Evolutionary conservation across 2,888 invertebrate genomes (phyloP).

Genomic region (Epinotia demarniana): DNA sequence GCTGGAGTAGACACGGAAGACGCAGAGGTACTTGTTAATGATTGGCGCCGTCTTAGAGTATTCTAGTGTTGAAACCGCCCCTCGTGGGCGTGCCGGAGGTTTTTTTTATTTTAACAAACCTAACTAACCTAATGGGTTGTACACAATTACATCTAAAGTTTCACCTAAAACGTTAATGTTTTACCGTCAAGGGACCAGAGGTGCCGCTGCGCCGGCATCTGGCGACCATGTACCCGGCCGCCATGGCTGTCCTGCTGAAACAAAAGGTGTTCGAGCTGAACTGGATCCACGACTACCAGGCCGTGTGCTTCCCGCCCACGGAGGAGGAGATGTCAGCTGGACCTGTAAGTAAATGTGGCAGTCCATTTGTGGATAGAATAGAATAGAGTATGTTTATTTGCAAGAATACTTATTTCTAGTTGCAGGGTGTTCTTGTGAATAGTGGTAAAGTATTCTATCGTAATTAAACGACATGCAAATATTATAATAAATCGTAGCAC

Average conservation of each 20-base stretch:
- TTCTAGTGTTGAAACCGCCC: too few species aligned
- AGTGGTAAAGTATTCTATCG: too few species aligned
- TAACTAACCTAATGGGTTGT: too few species aligned
- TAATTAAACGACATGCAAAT: too few species aligned
- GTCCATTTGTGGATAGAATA: too few species aligned
- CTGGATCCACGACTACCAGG: constrained; percentile 78
- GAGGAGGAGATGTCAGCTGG: constrained; percentile 55
- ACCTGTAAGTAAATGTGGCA: constrained; percentile 54
- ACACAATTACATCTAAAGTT: too few species aligned
- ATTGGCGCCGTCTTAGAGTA: neutral
- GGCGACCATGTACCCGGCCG: constrained; percentile 64
- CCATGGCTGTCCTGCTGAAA: constrained; percentile 69
- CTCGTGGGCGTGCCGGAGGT: too few species aligned
- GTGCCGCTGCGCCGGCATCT: constrained; percentile 66
- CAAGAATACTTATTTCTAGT: too few species aligned
- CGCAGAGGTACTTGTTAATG: constrained; percentile 18
- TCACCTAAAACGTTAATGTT: neutral
- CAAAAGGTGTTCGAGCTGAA: constrained; percentile 68
- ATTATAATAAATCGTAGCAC: too few species aligned
- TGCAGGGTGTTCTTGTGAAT: too few species aligned
- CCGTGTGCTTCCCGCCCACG: constrained; percentile 69
- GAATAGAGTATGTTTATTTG: too few species aligned
- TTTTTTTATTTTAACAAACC: too few species aligned
- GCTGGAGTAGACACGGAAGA: constrained; percentile 56
- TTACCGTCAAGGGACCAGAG: constrained; percentile 51